A percentile compares a stretch with the other conserved stretches of the same genome.
Evolutionary conservation across 2,797 vertebrate genomes (phyloP).

Genomic region (Aulostomus chinensis): DNA sequence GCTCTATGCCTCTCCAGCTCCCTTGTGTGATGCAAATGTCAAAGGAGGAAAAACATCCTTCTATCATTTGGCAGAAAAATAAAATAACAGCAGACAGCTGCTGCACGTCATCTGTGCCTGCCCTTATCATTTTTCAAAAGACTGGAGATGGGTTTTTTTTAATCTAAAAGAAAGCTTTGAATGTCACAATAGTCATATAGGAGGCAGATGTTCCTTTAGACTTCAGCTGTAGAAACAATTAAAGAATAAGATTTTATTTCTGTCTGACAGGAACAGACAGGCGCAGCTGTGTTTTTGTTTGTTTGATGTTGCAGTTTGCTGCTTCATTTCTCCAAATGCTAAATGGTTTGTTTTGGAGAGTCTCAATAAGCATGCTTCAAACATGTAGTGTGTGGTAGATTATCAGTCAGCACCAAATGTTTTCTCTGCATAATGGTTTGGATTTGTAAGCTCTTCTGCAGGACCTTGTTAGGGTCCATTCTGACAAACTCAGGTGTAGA

Average conservation of each 20-base stretch:
- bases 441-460: no score
- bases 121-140: slow-evolving; percentile 31
- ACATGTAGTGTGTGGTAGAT: slow-evolving; percentile 13
- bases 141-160: slow-evolving; percentile 10
- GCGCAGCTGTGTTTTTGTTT: slow-evolving; percentile 20
- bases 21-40: slow-evolving; percentile 55
- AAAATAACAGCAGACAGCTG: slow-evolving; percentile 42
- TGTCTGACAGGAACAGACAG: no score
- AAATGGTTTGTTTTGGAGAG: slow-evolving; percentile 29
- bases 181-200: slow-evolving; percentile 32
- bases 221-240: slow-evolving; percentile 32
- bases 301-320: slow-evolving; percentile 39
- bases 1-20: slow-evolving; percentile 23
- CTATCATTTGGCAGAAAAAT: slow-evolving; percentile 25
- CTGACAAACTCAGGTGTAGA: no score
- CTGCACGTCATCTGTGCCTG: slow-evolving; percentile 17
- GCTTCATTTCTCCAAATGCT: no score
- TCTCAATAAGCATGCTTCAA: slow-evolving; percentile 16
- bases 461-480: no score
- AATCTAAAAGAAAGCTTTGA: slow-evolving; percentile 16
- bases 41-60: slow-evolving; percentile 40
- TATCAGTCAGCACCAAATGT: no score
- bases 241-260: slow-evolving; percentile 28
- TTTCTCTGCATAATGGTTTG: no score
- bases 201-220: slow-evolving; percentile 15